phyloP scores from a whole-genome alignment of 2,113 vertebrate genomes.

The Aegithalos caudatus region DNA sequence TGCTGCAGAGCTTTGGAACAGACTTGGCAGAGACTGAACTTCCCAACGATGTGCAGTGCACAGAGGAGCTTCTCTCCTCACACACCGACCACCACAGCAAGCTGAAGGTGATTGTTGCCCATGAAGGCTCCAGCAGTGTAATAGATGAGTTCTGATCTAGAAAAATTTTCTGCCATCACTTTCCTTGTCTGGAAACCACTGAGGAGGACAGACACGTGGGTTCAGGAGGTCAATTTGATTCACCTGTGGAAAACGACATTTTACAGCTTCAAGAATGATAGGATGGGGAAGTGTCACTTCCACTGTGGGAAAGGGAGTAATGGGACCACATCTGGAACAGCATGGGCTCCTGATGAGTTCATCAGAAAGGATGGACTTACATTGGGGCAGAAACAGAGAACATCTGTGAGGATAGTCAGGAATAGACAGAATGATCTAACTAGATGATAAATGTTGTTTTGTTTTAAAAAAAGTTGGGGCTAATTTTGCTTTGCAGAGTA shows the following conservation, averaged over 20 bases:
- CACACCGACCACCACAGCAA: conserved; percentile 82
- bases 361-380: neutral
- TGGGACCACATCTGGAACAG: neutral
- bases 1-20: conserved; percentile 88
- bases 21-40: conserved; percentile 87
- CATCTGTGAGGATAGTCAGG: neutral
- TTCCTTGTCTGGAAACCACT: neutral
- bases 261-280: neutral
- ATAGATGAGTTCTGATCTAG: neutral
- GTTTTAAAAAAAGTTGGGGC: neutral
- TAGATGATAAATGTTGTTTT: neutral
- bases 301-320: neutral
- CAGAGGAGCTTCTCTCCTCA: conserved; percentile 83
- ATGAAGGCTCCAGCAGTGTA: neutral
- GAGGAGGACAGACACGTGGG: neutral
- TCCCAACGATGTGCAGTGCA: conserved; percentile 85
- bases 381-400: neutral
- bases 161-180: neutral
- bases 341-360: neutral
- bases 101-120: conserved; percentile 78
- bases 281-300: neutral
- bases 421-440: neutral
- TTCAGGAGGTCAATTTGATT: neutral
- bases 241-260: neutral
- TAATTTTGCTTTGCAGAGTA: neutral